Percentiles rank a stretch among this genome's conserved stretches.
Evolutionary conservation across 2,113 vertebrate genomes (phyloP).

Genomic region (Excalfactoria chinensis): DNA sequence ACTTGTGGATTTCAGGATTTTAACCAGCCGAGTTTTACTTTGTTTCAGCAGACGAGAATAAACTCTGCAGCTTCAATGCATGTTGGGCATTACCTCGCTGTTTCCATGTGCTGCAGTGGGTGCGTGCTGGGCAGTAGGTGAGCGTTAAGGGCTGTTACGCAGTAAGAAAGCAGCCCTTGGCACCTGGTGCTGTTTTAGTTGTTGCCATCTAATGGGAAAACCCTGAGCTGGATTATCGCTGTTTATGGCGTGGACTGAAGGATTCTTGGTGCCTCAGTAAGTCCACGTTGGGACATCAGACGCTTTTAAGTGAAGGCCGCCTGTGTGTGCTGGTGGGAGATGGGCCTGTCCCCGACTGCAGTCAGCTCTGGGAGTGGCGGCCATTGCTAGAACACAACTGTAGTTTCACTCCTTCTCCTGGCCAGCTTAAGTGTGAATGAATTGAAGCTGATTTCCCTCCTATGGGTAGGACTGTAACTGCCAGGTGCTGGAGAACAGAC

Average conservation of each 20-base stretch:
- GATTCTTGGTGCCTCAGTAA: background rate
- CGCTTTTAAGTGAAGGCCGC: background rate
- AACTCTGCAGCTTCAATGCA: too few relatives aligned
- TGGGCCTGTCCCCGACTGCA: too few relatives aligned
- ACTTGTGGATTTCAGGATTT: background rate
- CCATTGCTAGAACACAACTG: background rate
- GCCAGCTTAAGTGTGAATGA: background rate
- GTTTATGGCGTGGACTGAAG: background rate
- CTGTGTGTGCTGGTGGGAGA: background rate
- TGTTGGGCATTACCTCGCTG: background rate
- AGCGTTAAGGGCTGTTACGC: rapidly evolving
- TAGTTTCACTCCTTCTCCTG: background rate
- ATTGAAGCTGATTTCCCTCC: background rate
- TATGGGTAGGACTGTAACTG: background rate
- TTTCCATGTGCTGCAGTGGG: background rate
- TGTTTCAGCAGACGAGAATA: too few relatives aligned
- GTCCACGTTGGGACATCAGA: background rate
- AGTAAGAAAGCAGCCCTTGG: background rate
- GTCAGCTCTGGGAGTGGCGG: background rate
- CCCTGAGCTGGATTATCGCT: background rate
- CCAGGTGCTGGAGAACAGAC: background rate
- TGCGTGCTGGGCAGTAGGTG: background rate
- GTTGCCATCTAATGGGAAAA: background rate
- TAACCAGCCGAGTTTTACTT: background rate
- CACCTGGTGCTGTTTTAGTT: background rate